A percentile compares a stretch with the other conserved stretches of the same genome.
Conservation (phyloP, 1,140 invertebrate genomes). For the Cyclargus thomasi region DNA sequence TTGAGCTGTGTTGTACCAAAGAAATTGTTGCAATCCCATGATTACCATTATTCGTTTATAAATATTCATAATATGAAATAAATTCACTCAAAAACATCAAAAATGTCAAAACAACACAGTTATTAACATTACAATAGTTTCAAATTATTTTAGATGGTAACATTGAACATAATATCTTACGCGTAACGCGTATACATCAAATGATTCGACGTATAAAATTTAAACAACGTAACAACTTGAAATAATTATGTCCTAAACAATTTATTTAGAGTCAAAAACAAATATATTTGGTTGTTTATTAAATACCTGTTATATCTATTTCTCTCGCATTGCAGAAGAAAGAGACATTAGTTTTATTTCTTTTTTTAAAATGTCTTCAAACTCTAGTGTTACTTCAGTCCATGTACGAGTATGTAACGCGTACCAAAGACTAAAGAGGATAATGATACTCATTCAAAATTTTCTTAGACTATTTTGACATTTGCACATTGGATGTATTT, state of each 20-base stretch:
- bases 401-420: too few relatives aligned
- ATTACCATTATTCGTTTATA: slow-evolving; percentile 20
- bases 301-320: background rate
- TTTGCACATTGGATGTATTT: too few relatives aligned
- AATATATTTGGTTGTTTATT: background rate
- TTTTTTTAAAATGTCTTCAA: too few relatives aligned
- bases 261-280: slow-evolving; percentile 1
- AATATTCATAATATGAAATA: slow-evolving; percentile 11
- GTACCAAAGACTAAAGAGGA: too few relatives aligned
- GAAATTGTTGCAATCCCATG: slow-evolving; percentile 21
- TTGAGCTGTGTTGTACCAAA: slow-evolving; percentile 40
- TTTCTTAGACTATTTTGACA: too few relatives aligned
- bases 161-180: background rate
- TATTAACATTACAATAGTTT: background rate
- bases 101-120: background rate
- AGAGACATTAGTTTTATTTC: too few relatives aligned
- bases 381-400: too few relatives aligned
- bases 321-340: background rate
- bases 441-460: too few relatives aligned
- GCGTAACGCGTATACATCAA: background rate
- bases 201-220: background rate
- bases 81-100: background rate
- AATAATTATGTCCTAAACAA: background rate
- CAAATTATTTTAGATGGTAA: background rate
- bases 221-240: slow-evolving; percentile 13